A percentile compares a stretch with the other conserved stretches of the same genome.
Evolutionary conservation across 2,797 vertebrate genomes (phyloP).

Genomic region (Decapterus maruadsi): DNA sequence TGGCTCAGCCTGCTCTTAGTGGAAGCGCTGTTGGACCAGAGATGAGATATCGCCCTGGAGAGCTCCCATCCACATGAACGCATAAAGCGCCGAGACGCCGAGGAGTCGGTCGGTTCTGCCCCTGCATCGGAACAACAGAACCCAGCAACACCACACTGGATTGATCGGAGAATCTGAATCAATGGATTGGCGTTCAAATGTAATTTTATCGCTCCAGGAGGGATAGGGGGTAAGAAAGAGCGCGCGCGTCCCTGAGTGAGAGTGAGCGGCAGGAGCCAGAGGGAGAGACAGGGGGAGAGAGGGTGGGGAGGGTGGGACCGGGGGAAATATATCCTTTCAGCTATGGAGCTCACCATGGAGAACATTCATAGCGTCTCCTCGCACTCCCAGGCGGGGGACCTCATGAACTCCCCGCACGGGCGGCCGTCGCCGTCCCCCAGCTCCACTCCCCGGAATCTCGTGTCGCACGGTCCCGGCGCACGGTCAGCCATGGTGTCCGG

Average conservation of each 20-base stretch:
- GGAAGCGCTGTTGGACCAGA: constrained; percentile 84
- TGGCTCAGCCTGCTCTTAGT: constrained; percentile 76
- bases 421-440: constrained; percentile 88
- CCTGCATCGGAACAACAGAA: constrained; percentile 56
- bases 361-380: constrained; percentile 91
- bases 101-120: constrained; percentile 45
- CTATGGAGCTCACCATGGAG: constrained; percentile 98
- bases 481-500: constrained; percentile 94
- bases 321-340: constrained; percentile 78
- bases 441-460: constrained; percentile 90
- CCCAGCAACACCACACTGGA: constrained; percentile 70
- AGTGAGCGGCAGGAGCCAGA: constrained; percentile 71
- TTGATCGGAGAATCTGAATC: constrained; percentile 80
- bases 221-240: constrained; percentile 58
- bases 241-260: constrained; percentile 57
- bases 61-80: constrained; percentile 63
- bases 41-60: constrained; percentile 77
- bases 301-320: constrained; percentile 81
- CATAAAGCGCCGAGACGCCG: constrained; percentile 36
- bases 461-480: constrained; percentile 83
- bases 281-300: constrained; percentile 74
- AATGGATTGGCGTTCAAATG: constrained; percentile 87
- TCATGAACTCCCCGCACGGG: constrained; percentile 92
- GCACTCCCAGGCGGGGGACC: constrained; percentile 92
- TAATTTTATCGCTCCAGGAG: constrained; percentile 79